Percentiles rank a stretch among this genome's conserved stretches.
Evolutionary conservation across 2,797 vertebrate genomes (phyloP).

Genomic region (Antrozous pallidus): DNA sequence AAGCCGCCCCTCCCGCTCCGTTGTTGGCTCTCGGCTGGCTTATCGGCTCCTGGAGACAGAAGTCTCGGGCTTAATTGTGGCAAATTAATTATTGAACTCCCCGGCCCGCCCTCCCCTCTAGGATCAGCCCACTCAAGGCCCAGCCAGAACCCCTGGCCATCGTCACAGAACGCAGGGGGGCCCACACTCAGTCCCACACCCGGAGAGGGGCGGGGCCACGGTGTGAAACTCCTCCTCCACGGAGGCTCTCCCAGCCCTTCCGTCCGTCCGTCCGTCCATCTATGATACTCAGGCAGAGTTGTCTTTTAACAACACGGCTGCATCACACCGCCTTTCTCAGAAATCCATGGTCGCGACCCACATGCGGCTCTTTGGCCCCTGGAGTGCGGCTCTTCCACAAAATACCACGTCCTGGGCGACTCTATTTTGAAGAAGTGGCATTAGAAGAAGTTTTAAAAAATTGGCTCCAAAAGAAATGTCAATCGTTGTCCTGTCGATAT

Average conservation of each 20-base stretch:
- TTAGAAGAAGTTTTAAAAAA: no score
- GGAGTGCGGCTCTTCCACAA: no score
- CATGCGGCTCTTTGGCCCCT: no score
- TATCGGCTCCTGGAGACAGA: constrained; percentile 72
- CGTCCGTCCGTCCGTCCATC: no score
- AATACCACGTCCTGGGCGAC: no score
- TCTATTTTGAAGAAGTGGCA: no score
- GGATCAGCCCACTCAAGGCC: neutral
- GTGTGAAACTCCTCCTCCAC: neutral
- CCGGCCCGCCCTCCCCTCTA: neutral
- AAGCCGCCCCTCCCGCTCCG: neutral
- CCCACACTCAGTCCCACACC: neutral
- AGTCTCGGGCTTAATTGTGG: constrained; percentile 63
- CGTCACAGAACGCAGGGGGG: neutral
- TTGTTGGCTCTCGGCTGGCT: constrained; percentile 48
- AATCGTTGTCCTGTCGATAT: no score
- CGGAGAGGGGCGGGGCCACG: neutral
- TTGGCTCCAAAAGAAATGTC: no score
- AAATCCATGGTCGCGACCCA: no score
- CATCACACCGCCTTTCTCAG: neutral
- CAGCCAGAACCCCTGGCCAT: neutral
- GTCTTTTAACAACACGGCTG: accelerated
- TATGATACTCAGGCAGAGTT: accelerated
- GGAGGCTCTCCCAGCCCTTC: neutral
- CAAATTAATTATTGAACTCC: constrained; percentile 74